Evolutionary conservation across 2,113 vertebrate genomes (phyloP).

Genomic region (Neopipo cinnamomea): DNA sequence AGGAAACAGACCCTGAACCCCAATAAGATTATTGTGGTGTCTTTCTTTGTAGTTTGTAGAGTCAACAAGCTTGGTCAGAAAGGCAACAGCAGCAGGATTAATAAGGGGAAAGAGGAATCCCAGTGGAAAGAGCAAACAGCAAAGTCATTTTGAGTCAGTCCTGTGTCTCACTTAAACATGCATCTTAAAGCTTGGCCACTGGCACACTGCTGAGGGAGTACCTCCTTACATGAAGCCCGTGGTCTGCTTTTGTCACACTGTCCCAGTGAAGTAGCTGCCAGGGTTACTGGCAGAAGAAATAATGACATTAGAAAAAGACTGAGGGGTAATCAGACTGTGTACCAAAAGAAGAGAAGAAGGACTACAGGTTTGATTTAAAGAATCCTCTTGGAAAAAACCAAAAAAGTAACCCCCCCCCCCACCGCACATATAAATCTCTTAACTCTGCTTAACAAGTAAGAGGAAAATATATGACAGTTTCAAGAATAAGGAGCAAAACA

Average conservation of each 20-base stretch:
- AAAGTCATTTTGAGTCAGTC: background rate
- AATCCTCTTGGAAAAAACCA: background rate
- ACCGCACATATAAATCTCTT: background rate
- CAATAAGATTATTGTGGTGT: background rate
- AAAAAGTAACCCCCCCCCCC: background rate
- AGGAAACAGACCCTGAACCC: background rate
- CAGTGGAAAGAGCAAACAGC: background rate
- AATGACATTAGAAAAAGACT: background rate
- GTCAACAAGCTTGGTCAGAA: background rate
- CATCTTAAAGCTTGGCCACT: background rate
- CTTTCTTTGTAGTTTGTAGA: background rate
- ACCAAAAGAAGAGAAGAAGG: background rate
- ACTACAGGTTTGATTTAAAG: background rate
- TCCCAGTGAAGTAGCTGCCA: background rate
- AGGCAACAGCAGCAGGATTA: background rate
- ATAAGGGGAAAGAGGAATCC: background rate
- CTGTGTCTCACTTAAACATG: background rate
- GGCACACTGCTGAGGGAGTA: background rate
- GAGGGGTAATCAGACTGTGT: background rate
- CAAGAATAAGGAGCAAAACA: background rate
- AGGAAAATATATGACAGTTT: background rate
- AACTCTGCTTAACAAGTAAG: background rate
- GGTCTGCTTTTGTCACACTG: background rate
- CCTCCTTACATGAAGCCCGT: background rate
- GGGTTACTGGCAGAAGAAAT: background rate